Evolutionary conservation across 2,888 invertebrate genomes (phyloP), one percentile per base, ranked within the genome.

Genomic region (Pristionchus fissidentatus): DNA sequence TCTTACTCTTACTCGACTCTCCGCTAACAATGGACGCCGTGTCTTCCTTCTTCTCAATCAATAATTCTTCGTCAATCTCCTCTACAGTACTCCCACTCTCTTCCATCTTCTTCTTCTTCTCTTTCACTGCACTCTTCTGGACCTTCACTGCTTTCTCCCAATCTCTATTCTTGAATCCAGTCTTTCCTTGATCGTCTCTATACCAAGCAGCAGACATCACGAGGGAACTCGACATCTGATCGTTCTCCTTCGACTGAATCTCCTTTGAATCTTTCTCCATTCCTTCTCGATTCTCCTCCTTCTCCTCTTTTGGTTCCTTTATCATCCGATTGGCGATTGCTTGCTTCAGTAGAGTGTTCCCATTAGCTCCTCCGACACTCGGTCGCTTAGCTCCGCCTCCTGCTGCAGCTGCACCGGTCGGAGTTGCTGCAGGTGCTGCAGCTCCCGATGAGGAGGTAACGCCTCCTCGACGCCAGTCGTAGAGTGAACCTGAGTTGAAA

Each of bases 141-240:
- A 87, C 84, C 80, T 88, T 88, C 35, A 84, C 82, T 13, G 86
- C 78, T 35, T 88, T 86, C 77, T 89, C 87, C 87, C 87, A 88
- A 29, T 88, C 88, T n/a, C 84, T 84, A 7, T 87, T 84, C 60
- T 88, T 89, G 82, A 84, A 89, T 66, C 91, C 91, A 5, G 91
- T 91, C 52, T 89, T 82, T 49, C 91, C 91, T 43, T 90, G 89
- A 13, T 87, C 85, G 83, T 91, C 91, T 77, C 91, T 86, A 85
- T 90, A 91, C 91, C 91, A 91, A 26, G 91, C 90, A 22, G 91
- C 88, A 84, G 89, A 90, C 62, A 86, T 82, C 79, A 91, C 85
- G 38, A 91, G 84, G 70, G 91, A 91, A 41, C 87, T 87, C 77
- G 86, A 87, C 91, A 91, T 91, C 73, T 87, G 87, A 79, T 87